A percentile compares a stretch with the other conserved stretches of the same genome.
phyloP scores from a whole-genome alignment of 1,140 invertebrate species.

The Ridgeia piscesae region DNA sequence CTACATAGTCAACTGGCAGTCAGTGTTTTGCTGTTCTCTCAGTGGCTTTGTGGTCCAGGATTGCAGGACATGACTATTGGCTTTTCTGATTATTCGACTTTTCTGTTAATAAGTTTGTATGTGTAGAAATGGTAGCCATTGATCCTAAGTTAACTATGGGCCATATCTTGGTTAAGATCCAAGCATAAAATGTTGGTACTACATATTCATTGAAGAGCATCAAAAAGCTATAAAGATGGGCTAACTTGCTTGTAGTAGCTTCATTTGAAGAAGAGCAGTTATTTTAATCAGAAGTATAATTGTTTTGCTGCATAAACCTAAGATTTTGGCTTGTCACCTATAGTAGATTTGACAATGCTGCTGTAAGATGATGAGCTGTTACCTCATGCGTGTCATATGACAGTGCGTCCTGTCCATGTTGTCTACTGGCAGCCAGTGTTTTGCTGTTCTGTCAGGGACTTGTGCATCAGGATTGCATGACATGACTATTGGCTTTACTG shows the following conservation, averaged over 20 bases:
- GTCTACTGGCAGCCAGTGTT: background rate
- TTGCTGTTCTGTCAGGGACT: conserved; percentile 7
- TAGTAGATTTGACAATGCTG: background rate
- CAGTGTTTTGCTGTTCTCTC: conserved; percentile 8
- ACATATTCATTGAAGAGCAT: too few relatives aligned
- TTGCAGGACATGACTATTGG: too few relatives aligned
- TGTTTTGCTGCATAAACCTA: too few relatives aligned
- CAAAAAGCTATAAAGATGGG: too few relatives aligned
- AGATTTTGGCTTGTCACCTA: background rate
- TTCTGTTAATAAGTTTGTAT: background rate
- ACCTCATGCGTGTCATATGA: conserved; percentile 43
- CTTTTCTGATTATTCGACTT: conserved; percentile 6
- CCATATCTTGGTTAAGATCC: too few relatives aligned
- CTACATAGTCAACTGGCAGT: too few relatives aligned
- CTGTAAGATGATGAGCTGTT: conserved; percentile 35
- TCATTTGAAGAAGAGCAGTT: too few relatives aligned
- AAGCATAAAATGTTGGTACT: background rate
- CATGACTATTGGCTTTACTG: conserved; percentile 10
- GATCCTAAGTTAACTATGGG: too few relatives aligned
- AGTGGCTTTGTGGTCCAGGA: background rate
- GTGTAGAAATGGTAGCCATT: too few relatives aligned
- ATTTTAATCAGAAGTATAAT: too few relatives aligned
- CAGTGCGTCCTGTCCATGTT: conserved; percentile 5
- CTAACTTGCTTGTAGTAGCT: too few relatives aligned
- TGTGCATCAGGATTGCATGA: background rate